Evolutionary conservation across 2,888 invertebrate genomes (phyloP), one percentile per base, ranked within the genome.

Genomic region (Pollenia amentaria): DNA sequence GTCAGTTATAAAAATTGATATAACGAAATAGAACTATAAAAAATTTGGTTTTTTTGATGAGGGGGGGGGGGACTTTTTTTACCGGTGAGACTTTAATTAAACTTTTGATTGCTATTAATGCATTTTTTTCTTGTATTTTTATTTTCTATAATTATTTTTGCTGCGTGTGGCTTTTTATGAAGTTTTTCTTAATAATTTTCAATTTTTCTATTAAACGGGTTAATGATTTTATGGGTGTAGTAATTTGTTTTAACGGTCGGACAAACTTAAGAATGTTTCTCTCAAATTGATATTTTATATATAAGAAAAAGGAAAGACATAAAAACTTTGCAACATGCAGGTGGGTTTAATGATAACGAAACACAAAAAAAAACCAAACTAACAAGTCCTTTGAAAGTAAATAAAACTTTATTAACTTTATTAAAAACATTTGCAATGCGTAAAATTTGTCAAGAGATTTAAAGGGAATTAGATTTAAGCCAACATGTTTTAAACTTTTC

Each of bases 101-200:
- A 82, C 29, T 79, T 79, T 83, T 86, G 64, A 75, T 86, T 79
- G 79, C 64, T 46, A 38, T 75, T 70, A 46, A 79, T 84, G 84
- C 46, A 10, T 79, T 65, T 70, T 29, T 38, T 55, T 38, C 51
- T 11, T 21, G 40, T 16, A 21, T 57, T n/a, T 51, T 46, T 70
- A 51, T 70, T 44, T 18, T 44, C 40, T 60, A 38, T 38, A 82
- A 69, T 62, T 69, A 51, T 38, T 79, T 67, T 38, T 21, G 38
- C 67, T 84, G 84, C 84, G 84, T 84, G 73, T 77, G 84, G 78
- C 46, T 75, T 75, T 76, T 84, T 53, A 67, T 79, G 38, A 75
- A 42, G 60, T 73, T 69, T 73, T 72, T 11, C 62, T 57, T 82
- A 75, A 75, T 40, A 67, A 69, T 75, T 75, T 67, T 75, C 1